Evolutionary conservation across 2,888 invertebrate species (phyloP).

Genomic region (Saturnia pavonia): DNA sequence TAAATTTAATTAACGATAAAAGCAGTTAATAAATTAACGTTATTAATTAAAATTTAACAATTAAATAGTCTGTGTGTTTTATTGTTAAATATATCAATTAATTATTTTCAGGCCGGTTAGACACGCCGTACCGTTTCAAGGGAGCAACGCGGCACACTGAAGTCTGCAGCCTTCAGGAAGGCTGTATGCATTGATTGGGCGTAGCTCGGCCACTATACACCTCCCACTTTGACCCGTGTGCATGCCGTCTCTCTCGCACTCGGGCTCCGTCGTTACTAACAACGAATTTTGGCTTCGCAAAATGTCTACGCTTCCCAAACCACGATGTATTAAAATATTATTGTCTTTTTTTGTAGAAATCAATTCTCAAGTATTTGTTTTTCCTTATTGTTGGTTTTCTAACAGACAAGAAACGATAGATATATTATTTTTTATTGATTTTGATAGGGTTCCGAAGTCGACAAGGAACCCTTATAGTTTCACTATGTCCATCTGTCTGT

Average conservation of each 20-base stretch:
- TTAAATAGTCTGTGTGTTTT: conserved; percentile 23
- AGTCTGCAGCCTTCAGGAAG: conserved; percentile 63
- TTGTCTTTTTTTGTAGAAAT: conserved; percentile 2
- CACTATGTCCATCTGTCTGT: too few relatives aligned
- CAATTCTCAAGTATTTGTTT: conserved; percentile 7
- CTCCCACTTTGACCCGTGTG: conserved; percentile 49
- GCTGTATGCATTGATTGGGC: conserved; percentile 79
- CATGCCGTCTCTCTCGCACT: conserved; percentile 49
- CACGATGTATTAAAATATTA: conserved; percentile 30
- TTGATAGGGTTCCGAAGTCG: too few relatives aligned
- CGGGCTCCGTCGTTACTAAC: conserved; percentile 54
- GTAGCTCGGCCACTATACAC: conserved; percentile 56
- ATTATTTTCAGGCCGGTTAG: conserved; percentile 36
- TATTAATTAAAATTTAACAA: neutral
- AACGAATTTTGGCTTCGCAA: conserved; percentile 75
- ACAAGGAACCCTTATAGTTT: too few relatives aligned
- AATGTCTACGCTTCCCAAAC: conserved; percentile 61
- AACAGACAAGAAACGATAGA: neutral
- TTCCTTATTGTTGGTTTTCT: neutral
- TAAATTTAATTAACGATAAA: neutral
- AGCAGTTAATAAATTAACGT: neutral
- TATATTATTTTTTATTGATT: neutral
- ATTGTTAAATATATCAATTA: conserved; percentile 40
- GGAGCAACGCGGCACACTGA: conserved; percentile 64
- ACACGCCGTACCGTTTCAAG: conserved; percentile 49